Percentiles rank a stretch among this genome's conserved stretches.
Conservation (phyloP, 2,113 vertebrate genomes). For the Semnornis frantzii region DNA sequence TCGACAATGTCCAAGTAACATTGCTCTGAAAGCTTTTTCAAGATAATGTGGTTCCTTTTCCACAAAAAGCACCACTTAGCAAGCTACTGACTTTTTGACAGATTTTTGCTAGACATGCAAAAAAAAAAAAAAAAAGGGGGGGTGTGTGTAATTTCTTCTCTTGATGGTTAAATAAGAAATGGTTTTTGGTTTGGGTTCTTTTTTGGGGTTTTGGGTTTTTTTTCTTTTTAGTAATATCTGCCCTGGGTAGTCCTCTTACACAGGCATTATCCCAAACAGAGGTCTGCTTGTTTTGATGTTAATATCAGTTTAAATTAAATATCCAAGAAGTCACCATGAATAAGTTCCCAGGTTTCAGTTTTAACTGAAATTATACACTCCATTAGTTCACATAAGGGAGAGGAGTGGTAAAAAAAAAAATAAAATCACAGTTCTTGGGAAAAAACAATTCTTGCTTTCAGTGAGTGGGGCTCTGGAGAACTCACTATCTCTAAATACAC, state of each 20-base stretch:
- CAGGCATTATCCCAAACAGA: background rate
- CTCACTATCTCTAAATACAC: background rate
- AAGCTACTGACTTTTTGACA: background rate
- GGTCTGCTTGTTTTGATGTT: background rate
- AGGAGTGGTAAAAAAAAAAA: background rate
- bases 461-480: background rate
- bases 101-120: background rate
- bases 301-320: background rate
- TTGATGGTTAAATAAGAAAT: background rate
- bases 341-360: background rate
- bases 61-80: background rate
- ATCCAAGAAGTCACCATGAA: background rate
- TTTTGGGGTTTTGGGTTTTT: too few relatives aligned
- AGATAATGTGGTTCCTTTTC: background rate
- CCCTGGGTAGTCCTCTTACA: background rate
- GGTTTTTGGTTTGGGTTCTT: too few relatives aligned
- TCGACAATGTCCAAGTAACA: background rate
- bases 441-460: background rate
- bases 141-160: background rate
- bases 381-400: background rate
- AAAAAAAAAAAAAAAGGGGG: background rate
- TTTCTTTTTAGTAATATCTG: background rate
- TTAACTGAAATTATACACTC: background rate
- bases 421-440: background rate
- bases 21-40: background rate